Conservation (phyloP, 2,888 invertebrate species). For the Hololepta plana region DNA sequence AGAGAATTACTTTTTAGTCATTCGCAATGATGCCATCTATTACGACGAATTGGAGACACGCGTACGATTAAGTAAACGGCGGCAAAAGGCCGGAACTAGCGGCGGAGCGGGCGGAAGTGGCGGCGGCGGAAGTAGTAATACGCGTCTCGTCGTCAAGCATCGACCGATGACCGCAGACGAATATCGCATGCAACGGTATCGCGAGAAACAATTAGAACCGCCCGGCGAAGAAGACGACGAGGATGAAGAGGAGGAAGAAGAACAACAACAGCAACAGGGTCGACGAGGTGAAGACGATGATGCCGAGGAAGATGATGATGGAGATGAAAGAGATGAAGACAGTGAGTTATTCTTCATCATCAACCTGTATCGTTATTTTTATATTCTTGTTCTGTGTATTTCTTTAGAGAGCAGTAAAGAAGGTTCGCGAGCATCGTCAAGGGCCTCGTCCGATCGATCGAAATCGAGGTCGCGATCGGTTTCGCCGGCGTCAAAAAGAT, state of each 20-base stretch:
- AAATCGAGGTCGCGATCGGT: conserved; percentile 16
- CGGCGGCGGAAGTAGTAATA: conserved; percentile 39
- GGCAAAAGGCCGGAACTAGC: conserved; percentile 53
- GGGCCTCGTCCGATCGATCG: conserved; percentile 15
- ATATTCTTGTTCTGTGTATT: too few relatives aligned
- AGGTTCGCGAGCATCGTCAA: conserved; percentile 17
- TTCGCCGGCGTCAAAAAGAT: too few relatives aligned
- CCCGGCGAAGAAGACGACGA: conserved; percentile 40
- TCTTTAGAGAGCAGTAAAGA: conserved; percentile 23
- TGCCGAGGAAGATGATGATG: conserved; percentile 29
- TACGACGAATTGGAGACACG: conserved; percentile 93
- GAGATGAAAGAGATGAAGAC: conserved; percentile 21
- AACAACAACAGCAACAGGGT: conserved; percentile 36
- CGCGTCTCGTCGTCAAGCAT: conserved; percentile 77
- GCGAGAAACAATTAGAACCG: conserved; percentile 80
- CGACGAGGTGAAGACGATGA: conserved; percentile 53
- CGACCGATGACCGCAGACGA: conserved; percentile 71
- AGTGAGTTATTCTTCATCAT: conserved; percentile 14
- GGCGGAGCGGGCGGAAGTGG: conserved; percentile 32
- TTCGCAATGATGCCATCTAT: conserved; percentile 77
- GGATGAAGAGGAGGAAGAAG: conserved; percentile 41
- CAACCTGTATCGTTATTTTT: background rate
- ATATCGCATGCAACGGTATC: conserved; percentile 66
- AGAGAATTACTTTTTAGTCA: conserved; percentile 92
- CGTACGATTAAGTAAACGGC: conserved; percentile 81